Percentiles rank a stretch among this genome's conserved stretches.
Evolutionary conservation across 2,113 vertebrate genomes (phyloP).

Genomic region (Anhinga rufa): DNA sequence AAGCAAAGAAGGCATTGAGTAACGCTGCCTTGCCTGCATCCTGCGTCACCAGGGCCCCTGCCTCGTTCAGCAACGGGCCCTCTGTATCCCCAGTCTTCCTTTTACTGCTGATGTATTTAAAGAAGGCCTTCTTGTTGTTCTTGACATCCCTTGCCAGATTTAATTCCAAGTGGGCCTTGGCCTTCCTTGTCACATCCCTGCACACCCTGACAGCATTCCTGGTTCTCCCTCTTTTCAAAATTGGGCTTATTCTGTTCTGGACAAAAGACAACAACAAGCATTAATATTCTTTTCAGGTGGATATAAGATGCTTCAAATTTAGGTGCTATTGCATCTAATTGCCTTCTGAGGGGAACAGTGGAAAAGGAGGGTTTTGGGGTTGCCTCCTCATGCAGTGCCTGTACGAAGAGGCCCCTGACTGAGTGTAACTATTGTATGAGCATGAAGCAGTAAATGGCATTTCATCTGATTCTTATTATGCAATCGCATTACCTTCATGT

Average conservation of each 20-base stretch:
- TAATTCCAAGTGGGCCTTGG: no score
- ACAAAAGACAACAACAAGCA: background rate
- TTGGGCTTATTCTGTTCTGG: background rate
- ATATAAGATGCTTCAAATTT: background rate
- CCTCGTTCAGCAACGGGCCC: no score
- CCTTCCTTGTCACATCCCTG: no score
- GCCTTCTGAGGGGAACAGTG: background rate
- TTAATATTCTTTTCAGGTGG: background rate
- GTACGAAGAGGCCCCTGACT: background rate
- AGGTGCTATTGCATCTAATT: background rate
- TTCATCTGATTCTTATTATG: slow-evolving; percentile 24
- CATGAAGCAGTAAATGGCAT: background rate
- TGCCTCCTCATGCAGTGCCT: background rate
- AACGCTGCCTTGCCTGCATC: no score
- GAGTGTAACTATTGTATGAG: background rate
- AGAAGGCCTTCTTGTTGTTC: no score
- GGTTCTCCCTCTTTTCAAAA: background rate
- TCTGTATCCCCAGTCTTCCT: no score
- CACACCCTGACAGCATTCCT: no score
- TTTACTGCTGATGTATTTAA: no score
- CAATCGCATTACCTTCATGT: background rate
- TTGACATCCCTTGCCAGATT: no score
- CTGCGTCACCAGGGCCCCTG: no score
- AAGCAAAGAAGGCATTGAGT: no score
- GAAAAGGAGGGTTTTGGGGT: background rate